phyloP scores from a whole-genome alignment of 2,888 invertebrate genomes.

The Caradrina kadenii region DNA sequence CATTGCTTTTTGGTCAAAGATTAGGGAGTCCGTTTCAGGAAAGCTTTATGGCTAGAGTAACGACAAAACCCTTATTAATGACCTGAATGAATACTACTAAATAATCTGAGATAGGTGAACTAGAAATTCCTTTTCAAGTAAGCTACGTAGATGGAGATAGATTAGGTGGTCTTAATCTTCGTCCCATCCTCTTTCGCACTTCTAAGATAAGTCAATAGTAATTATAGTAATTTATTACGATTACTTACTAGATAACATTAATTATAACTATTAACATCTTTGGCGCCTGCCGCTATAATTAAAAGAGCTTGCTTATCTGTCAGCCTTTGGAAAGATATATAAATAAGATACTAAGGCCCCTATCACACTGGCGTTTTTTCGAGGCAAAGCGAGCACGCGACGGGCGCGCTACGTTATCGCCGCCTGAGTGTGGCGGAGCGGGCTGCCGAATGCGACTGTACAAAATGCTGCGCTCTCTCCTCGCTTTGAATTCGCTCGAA shows the following conservation, averaged over 20 bases:
- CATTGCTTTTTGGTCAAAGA: neutral
- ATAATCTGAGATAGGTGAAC: slow-evolving; percentile 6
- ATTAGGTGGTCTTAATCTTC: slow-evolving; percentile 31
- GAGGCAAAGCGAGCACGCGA: no score
- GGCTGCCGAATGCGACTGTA: no score
- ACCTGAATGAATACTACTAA: neutral
- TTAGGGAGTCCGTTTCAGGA: neutral
- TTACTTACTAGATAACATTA: slow-evolving; percentile 47
- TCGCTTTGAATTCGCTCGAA: no score
- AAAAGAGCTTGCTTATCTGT: slow-evolving; percentile 27
- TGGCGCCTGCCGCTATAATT: slow-evolving; percentile 44
- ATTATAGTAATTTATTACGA: slow-evolving; percentile 49
- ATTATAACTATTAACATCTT: slow-evolving; percentile 53
- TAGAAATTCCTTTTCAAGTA: slow-evolving; percentile 13
- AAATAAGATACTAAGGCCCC: neutral
- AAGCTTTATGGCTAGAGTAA: neutral
- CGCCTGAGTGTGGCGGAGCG: no score
- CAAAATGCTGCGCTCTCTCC: no score
- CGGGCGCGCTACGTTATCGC: no score
- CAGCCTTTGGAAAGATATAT: slow-evolving; percentile 4
- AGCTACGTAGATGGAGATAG: slow-evolving; percentile 20
- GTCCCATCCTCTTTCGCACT: slow-evolving; percentile 44
- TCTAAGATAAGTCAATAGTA: slow-evolving; percentile 45
- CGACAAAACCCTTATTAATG: neutral
- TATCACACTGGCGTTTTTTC: no score